phyloP scores from a whole-genome alignment of 2,888 invertebrate species.

The Fragum fragum region DNA sequence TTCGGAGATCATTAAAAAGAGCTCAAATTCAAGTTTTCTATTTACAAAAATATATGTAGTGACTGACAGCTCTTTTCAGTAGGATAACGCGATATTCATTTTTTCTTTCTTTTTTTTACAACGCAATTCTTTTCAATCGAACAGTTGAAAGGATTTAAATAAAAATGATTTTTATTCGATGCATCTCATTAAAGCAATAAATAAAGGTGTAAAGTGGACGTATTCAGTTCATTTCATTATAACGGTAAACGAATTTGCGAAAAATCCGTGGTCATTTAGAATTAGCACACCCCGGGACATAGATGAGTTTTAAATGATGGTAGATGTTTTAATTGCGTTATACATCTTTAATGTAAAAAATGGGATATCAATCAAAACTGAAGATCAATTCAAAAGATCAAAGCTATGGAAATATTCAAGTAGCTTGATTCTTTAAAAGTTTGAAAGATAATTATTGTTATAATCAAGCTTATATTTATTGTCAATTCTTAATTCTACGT shows the following conservation, averaged over 20 bases:
- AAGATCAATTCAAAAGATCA: not conserved
- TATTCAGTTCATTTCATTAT: not conserved
- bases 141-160: no score
- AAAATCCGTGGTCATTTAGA: constrained; percentile 25
- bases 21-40: no score
- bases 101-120: not conserved
- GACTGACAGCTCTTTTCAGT: no score
- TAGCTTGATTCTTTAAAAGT: not conserved
- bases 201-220: not conserved
- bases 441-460: no score
- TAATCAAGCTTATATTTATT: no score
- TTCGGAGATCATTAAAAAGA: no score
- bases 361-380: not conserved
- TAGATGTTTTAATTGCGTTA: constrained; percentile 11
- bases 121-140: no score
- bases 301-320: constrained; percentile 13
- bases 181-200: not conserved
- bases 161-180: not conserved
- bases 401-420: not conserved
- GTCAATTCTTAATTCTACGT: no score
- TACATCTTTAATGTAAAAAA: not conserved
- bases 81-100: no score
- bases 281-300: constrained; percentile 12
- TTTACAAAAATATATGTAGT: no score
- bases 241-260: not conserved